Evolutionary conservation across 1,140 invertebrate species (phyloP), one percentile per base, ranked within the genome.

Genomic region (Pseudobourletiella spinata): DNA sequence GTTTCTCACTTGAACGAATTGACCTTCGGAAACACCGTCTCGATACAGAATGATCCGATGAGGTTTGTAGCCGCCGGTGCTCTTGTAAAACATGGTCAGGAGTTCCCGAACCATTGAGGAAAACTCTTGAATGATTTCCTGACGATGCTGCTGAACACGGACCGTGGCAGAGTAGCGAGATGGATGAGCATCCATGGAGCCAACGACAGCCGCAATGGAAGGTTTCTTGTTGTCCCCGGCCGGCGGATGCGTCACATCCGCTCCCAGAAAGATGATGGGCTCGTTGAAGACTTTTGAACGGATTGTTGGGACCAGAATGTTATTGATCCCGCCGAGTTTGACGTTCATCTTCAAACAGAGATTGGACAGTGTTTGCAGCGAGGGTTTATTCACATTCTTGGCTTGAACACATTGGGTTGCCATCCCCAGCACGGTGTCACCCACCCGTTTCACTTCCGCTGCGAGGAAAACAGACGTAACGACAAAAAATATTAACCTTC

Each of bases 381-480:
- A 98, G 0, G 96, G 99, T 77, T 98, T 99, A 78, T 98, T 99
- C 2, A 99, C 97, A 79, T 99, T 99, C 78, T 99, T 99, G 3
- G 95, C 92, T 79, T 99, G 97, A 61, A 99, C 97, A 80, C 97
- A 99, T 77, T 99, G 97, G 30, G 97, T 99, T 44, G 97, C 97
- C 87, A 99, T 95, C 52, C 97, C 97, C 61, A 99, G 81, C 18
- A 98, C 88, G 3, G 97, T 99, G 78, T 99, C 97, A 64, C 97
- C 97, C 11, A 99, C 96, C 71, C 97, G 83, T 77, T 99, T 99
- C 1, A 99, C 96, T 81, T 99, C 97, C 64, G 97, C 95, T 95
- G 73, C 52, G 78, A 78, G n/a, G n/a, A n/a, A n/a, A n/a, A n/a
- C n/a, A n/a, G n/a, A n/a, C n/a, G n/a, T n/a, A n/a, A n/a, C n/a